phyloP scores from a whole-genome alignment of 2,113 vertebrate species.

The Oplegnathus fasciatus region DNA sequence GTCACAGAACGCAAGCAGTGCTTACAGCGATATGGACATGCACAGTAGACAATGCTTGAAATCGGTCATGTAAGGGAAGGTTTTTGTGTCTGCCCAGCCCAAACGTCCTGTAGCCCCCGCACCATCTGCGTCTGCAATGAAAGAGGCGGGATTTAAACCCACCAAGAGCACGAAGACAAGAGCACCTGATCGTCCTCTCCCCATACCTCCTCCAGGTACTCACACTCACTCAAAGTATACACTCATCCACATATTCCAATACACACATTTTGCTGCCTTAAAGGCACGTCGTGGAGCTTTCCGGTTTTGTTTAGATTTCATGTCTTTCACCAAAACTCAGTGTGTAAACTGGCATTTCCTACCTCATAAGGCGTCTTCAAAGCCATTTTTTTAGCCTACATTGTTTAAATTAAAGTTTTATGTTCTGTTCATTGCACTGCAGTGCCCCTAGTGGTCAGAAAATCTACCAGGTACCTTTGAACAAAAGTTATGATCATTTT shows the following conservation, averaged over 20 bases:
- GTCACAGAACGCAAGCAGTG: background rate
- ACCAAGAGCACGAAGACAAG: constrained; percentile 79
- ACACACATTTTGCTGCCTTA: background rate
- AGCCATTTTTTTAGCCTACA: too few species aligned
- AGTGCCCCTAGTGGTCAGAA: background rate
- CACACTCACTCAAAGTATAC: background rate
- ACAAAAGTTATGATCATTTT: background rate
- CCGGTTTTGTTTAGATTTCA: background rate
- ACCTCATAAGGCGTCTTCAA: too few species aligned
- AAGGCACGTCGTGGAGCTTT: background rate
- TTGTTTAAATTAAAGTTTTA: background rate
- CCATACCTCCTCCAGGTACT: constrained; percentile 81
- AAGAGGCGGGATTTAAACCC: constrained; percentile 84
- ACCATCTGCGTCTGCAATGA: constrained; percentile 59
- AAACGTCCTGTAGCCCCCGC: constrained; percentile 58
- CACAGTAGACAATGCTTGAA: too few species aligned
- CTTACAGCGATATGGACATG: background rate
- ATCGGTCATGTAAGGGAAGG: background rate
- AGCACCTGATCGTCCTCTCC: constrained; percentile 58
- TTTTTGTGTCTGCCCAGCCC: constrained; percentile 59
- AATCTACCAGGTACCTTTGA: background rate
- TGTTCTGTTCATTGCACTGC: background rate
- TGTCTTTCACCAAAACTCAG: background rate
- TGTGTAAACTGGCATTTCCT: background rate
- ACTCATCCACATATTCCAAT: background rate